A percentile compares a stretch with the other conserved stretches of the same genome.
phyloP scores from a whole-genome alignment of 1,140 invertebrate genomes.

The Lethocerus indicus region DNA sequence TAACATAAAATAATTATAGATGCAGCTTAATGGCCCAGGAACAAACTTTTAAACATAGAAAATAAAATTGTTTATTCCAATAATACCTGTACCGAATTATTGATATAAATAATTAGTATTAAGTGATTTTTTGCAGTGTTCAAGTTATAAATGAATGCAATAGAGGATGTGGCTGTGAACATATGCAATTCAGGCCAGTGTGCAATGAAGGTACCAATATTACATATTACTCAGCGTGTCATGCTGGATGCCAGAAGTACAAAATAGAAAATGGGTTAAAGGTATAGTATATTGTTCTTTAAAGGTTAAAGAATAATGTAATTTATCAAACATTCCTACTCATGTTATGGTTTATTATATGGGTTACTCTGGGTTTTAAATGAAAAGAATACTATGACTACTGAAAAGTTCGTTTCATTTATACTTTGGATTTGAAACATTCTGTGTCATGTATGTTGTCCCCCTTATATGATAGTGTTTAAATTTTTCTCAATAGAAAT shows the following conservation, averaged over 20 bases:
- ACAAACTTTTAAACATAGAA: too few relatives aligned
- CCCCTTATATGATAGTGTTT: too few relatives aligned
- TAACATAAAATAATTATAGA: too few relatives aligned
- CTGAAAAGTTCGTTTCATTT: neutral
- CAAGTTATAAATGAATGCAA: constrained; percentile 34
- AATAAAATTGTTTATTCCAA: too few relatives aligned
- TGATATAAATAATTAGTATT: too few relatives aligned
- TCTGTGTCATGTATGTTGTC: too few relatives aligned
- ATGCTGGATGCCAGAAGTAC: constrained; percentile 33
- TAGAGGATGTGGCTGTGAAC: constrained; percentile 31
- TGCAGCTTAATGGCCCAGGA: too few relatives aligned
- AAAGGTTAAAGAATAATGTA: constrained; percentile 10
- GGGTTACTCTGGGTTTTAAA: neutral
- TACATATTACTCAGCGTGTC: constrained; percentile 42
- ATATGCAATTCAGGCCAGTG: constrained; percentile 35
- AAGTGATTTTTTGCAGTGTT: constrained; percentile 25
- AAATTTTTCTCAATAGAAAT: too few relatives aligned
- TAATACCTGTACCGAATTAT: too few relatives aligned
- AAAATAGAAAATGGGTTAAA: too few relatives aligned
- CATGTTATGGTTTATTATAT: neutral
- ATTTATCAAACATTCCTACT: neutral
- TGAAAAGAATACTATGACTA: neutral
- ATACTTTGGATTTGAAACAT: too few relatives aligned
- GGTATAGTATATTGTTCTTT: constrained; percentile 1
- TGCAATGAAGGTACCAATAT: constrained; percentile 32